These are phyloP conservation scores for Alentia gelatinosa DNA, from an alignment of 2,888 invertebrate species.

Conservation along the genomic window DNA sequence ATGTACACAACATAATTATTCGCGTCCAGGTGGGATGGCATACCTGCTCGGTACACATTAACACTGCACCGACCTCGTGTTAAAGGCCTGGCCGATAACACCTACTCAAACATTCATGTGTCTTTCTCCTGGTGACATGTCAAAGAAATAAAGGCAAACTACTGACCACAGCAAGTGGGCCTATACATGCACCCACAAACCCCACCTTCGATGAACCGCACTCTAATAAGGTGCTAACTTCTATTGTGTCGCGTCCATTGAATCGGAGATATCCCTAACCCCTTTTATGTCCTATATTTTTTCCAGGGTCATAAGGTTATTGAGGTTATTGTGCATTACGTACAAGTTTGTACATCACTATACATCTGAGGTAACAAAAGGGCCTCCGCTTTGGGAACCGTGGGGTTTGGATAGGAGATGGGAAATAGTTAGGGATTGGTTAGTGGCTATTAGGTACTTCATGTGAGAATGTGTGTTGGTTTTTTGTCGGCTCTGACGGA, in stretches of 20 bases:
- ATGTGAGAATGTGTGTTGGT: too few species aligned
- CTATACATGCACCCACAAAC: neutral
- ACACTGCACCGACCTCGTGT: neutral
- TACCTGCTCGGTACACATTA: neutral
- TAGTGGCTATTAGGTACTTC: too few species aligned
- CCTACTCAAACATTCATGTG: neutral
- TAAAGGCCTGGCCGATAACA: neutral
- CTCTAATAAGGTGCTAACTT: neutral
- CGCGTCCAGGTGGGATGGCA: neutral
- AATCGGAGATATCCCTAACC: neutral
- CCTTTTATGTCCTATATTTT: neutral
- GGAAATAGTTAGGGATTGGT: too few species aligned
- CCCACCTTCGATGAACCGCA: neutral
- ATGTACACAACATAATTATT: neutral
- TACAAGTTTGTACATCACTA: too few species aligned
- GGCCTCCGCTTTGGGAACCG: too few species aligned
- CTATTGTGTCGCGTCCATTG: neutral
- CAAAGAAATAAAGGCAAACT: neutral
- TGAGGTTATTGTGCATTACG: too few species aligned
- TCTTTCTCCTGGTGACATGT: neutral
- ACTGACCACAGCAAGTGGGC: neutral
- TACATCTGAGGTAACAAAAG: too few species aligned
- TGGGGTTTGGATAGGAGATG: too few species aligned
- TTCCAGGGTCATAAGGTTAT: slow-evolving; percentile 12
- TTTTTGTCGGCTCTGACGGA: too few species aligned